Conservation (phyloP, 2,797 vertebrate genomes). For the Lemur catta region DNA sequence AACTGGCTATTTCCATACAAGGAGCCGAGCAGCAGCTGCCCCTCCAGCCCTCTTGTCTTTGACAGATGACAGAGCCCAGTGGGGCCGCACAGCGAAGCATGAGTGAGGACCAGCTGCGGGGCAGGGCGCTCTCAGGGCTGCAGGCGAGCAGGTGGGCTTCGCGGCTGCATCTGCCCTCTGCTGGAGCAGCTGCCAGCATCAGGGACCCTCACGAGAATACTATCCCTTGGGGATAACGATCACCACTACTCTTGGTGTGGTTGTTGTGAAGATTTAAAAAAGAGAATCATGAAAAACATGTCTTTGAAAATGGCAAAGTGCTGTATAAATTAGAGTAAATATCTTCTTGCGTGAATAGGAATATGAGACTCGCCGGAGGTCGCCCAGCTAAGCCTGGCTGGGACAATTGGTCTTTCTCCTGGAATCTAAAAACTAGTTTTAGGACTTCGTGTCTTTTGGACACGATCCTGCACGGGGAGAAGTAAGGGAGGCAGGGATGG, state of each 20-base stretch:
- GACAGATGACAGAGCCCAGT: conserved; percentile 59
- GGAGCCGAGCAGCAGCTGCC: conserved; percentile 42
- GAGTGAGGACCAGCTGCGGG: not conserved
- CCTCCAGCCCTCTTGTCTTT: conserved; percentile 30
- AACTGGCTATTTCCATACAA: conserved; percentile 36
- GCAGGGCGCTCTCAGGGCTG: not conserved
- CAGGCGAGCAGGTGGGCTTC: not conserved
- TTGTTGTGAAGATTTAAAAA: not conserved
- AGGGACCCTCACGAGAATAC: not conserved
- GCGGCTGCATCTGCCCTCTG: not conserved
- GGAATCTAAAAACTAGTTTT: not conserved
- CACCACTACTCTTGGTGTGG: not conserved
- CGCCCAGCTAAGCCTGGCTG: not conserved
- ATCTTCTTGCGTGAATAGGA: not conserved
- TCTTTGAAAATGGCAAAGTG: not conserved
- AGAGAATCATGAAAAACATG: not conserved
- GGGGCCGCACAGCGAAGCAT: not conserved
- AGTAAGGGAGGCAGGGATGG: not conserved
- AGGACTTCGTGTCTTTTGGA: not conserved
- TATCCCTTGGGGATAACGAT: not conserved
- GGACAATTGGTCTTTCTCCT: not conserved
- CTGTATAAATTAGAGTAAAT: not conserved
- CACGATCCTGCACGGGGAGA: not conserved
- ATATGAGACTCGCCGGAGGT: not conserved
- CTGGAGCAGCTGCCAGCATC: not conserved